phyloP scores from a whole-genome alignment of 2,113 vertebrate species.

The Saguinus midas region DNA sequence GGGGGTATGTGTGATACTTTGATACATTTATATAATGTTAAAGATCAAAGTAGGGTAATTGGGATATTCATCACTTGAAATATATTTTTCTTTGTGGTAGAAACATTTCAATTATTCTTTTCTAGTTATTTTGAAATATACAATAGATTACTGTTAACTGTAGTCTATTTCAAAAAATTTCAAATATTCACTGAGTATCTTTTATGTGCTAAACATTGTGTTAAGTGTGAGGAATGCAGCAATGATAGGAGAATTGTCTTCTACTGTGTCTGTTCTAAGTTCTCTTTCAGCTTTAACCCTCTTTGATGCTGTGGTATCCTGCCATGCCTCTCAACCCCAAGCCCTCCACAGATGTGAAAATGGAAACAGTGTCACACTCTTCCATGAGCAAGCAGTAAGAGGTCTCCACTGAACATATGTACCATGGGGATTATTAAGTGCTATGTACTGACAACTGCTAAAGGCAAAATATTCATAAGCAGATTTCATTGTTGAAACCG shows the following conservation, averaged over 20 bases:
- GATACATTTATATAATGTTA: neutral
- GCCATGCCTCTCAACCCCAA: neutral
- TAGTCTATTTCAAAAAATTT: neutral
- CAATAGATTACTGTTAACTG: neutral
- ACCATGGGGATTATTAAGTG: neutral
- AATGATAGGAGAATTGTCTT: neutral
- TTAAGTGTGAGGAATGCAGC: too few species aligned
- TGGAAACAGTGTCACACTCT: neutral
- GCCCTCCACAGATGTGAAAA: constrained; percentile 3
- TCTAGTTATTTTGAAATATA: neutral
- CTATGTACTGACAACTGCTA: constrained; percentile 1
- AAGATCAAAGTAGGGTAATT: neutral
- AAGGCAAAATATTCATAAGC: constrained; percentile 28
- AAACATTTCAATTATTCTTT: neutral
- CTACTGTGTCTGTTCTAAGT: neutral
- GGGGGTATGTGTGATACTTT: neutral
- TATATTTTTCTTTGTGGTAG: neutral
- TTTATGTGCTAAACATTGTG: neutral
- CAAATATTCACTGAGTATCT: neutral
- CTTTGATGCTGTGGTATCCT: neutral
- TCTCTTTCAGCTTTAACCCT: neutral
- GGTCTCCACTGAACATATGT: neutral
- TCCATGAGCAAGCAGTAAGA: neutral
- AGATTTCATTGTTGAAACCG: neutral
- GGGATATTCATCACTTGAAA: neutral